A percentile compares a stretch with the other conserved stretches of the same genome.
These are phyloP conservation scores for Oreochromis aureus DNA, from an alignment of 2,113 vertebrate genomes.

Conservation along the genomic window DNA sequence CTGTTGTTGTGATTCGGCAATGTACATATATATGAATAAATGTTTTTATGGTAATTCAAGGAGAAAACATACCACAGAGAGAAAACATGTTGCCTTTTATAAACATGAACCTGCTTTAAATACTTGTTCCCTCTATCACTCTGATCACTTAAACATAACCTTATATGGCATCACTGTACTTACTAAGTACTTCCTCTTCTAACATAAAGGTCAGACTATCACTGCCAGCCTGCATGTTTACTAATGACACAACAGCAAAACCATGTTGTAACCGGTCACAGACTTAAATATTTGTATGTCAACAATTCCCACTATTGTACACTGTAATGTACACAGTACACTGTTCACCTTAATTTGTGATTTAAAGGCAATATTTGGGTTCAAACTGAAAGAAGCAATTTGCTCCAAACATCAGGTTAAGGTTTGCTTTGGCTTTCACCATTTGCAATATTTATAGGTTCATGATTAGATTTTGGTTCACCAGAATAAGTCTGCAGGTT, in stretches of 20 bases:
- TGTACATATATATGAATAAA: no score
- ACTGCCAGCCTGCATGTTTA: background rate
- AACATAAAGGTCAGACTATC: background rate
- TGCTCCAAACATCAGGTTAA: background rate
- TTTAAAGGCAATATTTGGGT: background rate
- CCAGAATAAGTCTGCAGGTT: background rate
- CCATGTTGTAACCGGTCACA: background rate
- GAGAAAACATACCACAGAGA: no score
- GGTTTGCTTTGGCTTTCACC: background rate
- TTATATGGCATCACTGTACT: background rate
- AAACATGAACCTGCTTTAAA: no score
- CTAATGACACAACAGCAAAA: background rate
- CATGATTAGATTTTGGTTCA: background rate
- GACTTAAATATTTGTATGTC: background rate
- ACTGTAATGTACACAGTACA: background rate
- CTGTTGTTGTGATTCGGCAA: no score
- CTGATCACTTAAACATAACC: no score
- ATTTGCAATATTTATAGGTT: background rate
- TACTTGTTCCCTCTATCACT: no score
- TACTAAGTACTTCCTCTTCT: background rate
- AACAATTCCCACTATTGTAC: background rate
- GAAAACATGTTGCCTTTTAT: no score
- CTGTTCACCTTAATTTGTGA: fast-evolving
- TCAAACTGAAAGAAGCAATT: background rate
- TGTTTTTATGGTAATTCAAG: no score